Conservation (phyloP, 2,113 vertebrate genomes). For the Phalacrocorax carbo region DNA sequence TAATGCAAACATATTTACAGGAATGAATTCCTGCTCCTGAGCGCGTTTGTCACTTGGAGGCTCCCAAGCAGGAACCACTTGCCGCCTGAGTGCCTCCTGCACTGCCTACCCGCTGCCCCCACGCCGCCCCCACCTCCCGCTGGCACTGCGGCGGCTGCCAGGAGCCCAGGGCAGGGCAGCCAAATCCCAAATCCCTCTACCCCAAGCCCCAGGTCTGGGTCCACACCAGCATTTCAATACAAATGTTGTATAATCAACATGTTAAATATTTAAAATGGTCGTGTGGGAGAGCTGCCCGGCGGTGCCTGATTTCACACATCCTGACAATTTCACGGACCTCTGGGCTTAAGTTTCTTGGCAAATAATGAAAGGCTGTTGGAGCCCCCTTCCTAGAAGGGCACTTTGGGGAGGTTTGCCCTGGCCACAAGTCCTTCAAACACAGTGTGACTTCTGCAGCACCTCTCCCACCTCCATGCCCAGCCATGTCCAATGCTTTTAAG, state of each 20-base stretch:
- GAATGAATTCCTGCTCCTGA: constrained; percentile 47
- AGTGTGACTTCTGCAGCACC: neutral
- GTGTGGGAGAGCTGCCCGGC: constrained; percentile 17
- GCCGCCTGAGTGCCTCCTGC: neutral
- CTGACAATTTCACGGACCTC: constrained; percentile 52
- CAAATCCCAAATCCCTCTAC: neutral
- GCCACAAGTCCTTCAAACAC: neutral
- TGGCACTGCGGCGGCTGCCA: neutral
- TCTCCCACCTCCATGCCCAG: neutral
- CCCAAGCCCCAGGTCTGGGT: neutral
- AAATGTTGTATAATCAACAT: neutral
- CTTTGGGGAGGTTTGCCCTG: neutral
- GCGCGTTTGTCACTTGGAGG: constrained; percentile 11
- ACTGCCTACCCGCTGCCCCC: neutral
- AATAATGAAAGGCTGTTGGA: constrained; percentile 17
- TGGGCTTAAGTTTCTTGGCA: constrained; percentile 45
- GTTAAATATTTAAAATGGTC: constrained; percentile 43
- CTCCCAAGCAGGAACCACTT: neutral
- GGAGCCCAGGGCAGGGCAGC: neutral
- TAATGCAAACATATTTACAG: constrained; percentile 79
- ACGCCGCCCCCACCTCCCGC: neutral
- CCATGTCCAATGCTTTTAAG: constrained; percentile 45
- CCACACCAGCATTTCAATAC: neutral
- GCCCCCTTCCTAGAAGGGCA: neutral
- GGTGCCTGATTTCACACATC: constrained; percentile 46